phyloP scores from a whole-genome alignment of 2,113 vertebrate species.

The Myodes glareolus region DNA sequence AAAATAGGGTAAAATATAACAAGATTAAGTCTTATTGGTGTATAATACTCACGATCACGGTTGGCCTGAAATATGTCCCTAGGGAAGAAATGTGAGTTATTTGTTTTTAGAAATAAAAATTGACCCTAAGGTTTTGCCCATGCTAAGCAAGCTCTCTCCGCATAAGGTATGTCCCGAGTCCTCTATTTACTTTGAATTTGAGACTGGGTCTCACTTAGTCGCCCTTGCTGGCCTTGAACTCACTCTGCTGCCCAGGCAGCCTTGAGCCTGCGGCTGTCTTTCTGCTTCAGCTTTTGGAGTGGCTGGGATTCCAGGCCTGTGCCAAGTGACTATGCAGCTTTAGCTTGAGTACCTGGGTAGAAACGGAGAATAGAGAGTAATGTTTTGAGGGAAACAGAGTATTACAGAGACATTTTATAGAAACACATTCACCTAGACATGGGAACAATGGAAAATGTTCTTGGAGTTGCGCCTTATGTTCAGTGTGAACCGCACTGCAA shows the following conservation, averaged over 20 bases:
- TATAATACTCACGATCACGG: not conserved
- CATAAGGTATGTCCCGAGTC: not conserved
- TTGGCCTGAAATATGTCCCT: conserved; percentile 10
- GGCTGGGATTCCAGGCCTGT: not conserved
- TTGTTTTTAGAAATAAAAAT: not conserved
- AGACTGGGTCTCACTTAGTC: not conserved
- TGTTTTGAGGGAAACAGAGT: not conserved
- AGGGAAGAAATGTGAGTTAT: not conserved
- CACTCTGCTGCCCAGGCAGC: not conserved
- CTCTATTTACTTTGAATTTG: not conserved
- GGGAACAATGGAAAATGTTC: not conserved
- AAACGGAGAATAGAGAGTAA: not conserved
- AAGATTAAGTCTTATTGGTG: not conserved
- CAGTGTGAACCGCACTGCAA: not conserved
- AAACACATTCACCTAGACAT: not conserved
- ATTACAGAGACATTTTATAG: not conserved
- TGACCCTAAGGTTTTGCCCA: not conserved
- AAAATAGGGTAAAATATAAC: conserved; percentile 33
- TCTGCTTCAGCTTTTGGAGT: not conserved
- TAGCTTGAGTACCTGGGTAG: not conserved
- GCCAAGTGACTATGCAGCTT: not conserved
- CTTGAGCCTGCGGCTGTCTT: not conserved
- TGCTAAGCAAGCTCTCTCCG: not conserved
- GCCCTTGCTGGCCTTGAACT: not conserved
- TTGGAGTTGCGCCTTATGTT: not conserved